Percentiles rank a stretch among this genome's conserved stretches.
Conservation (phyloP, 2,797 vertebrate species). For the Coranthus polyacanthus region DNA sequence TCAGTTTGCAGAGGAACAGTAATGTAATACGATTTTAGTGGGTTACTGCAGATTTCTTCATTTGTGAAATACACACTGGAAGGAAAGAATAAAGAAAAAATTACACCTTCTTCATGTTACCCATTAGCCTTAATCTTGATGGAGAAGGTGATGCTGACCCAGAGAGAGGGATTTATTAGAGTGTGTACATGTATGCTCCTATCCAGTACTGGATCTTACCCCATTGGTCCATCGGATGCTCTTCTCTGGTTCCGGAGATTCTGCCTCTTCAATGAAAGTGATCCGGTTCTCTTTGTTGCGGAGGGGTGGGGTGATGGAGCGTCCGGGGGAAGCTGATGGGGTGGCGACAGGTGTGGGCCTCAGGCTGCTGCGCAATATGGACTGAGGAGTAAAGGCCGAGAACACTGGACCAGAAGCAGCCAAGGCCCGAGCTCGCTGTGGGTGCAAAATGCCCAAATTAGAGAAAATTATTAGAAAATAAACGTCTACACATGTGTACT, state of each 20-base stretch:
- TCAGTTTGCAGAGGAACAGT: no score
- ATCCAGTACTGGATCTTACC: constrained; percentile 79
- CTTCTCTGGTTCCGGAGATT: constrained; percentile 70
- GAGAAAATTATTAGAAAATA: no score
- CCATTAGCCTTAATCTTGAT: no score
- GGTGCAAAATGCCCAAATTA: not conserved
- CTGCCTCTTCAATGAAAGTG: constrained; percentile 89
- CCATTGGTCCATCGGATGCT: constrained; percentile 82
- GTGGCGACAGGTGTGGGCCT: constrained; percentile 91
- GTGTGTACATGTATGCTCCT: no score
- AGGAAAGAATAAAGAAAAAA: no score
- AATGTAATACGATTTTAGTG: no score
- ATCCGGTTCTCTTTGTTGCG: constrained; percentile 92
- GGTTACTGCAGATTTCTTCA: no score
- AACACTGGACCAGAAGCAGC: constrained; percentile 87
- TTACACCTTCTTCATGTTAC: no score
- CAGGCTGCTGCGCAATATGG: constrained; percentile 93
- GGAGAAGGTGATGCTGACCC: no score
- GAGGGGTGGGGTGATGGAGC: constrained; percentile 90
- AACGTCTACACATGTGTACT: no score
- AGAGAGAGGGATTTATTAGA: no score
- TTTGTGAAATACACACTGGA: no score
- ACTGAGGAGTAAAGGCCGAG: constrained; percentile 92
- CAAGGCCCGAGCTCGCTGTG: constrained; percentile 92
- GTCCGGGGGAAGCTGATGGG: constrained; percentile 91